A percentile compares a stretch with the other conserved stretches of the same genome.
Evolutionary conservation across 2,797 vertebrate genomes (phyloP).

Genomic region (Micromesistius poutassou): DNA sequence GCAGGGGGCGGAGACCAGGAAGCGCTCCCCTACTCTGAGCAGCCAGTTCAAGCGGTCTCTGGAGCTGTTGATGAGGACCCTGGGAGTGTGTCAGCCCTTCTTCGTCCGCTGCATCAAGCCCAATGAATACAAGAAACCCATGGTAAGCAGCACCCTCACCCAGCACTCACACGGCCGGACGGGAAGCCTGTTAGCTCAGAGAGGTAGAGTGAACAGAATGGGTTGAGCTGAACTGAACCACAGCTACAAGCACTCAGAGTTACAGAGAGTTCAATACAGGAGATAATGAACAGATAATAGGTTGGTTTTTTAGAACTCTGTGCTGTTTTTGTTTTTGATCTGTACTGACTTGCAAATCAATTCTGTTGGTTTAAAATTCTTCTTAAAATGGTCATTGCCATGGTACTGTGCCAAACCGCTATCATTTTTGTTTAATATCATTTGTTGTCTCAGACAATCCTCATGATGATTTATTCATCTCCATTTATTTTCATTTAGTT

Average conservation of each 20-base stretch:
- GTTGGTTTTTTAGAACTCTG: background rate
- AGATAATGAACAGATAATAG: background rate
- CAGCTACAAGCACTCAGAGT: background rate
- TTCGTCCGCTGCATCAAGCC: conserved; percentile 99
- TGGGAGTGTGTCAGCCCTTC: conserved; percentile 94
- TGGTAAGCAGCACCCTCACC: conserved; percentile 78
- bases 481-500: background rate
- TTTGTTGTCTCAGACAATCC: background rate
- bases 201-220: too few relatives aligned
- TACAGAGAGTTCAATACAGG: background rate
- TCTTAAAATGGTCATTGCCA: background rate
- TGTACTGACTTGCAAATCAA: background rate
- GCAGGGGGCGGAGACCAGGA: conserved; percentile 95
- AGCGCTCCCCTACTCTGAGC: conserved; percentile 97
- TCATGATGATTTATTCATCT: background rate
- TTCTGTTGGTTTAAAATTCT: background rate
- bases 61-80: conserved; percentile 95
- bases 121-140: conserved; percentile 96
- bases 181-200: too few relatives aligned
- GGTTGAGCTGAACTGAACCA: background rate
- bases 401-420: background rate
- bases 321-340: background rate
- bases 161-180: background rate
- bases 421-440: background rate
- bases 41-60: conserved; percentile 98